phyloP scores from a whole-genome alignment of 2,888 invertebrate species.

The Cheiracanthium punctorium region DNA sequence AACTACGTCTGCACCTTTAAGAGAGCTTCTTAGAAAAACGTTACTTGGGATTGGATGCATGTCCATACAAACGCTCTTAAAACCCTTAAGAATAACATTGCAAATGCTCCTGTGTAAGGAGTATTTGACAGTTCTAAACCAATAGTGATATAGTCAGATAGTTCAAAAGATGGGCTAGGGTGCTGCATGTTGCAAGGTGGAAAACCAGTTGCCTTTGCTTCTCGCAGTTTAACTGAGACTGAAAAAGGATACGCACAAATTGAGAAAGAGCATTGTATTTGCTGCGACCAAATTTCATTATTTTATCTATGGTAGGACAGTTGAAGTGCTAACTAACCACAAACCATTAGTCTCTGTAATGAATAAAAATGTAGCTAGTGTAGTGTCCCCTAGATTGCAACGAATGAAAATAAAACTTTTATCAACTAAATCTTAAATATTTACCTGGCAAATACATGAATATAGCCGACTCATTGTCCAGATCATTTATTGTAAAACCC shows the following conservation, averaged over 20 bases:
- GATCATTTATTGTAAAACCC: not conserved
- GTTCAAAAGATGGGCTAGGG: no score
- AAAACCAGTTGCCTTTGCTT: no score
- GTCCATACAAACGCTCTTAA: not conserved
- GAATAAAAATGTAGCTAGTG: not conserved
- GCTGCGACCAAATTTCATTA: not conserved
- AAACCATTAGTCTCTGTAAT: no score
- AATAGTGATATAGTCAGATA: not conserved
- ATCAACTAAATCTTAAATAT: not conserved
- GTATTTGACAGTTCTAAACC: not conserved
- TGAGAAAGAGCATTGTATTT: not conserved
- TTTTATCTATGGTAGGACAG: not conserved
- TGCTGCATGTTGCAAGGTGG: no score
- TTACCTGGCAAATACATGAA: not conserved
- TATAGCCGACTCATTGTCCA: not conserved
- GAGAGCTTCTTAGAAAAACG: not conserved
- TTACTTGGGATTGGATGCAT: not conserved
- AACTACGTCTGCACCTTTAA: no score
- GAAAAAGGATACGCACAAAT: not conserved
- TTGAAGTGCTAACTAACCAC: not conserved
- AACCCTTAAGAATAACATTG: not conserved
- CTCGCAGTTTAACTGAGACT: not conserved
- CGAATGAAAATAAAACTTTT: slow-evolving; percentile 6
- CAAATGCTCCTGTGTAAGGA: not conserved
- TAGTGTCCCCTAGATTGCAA: not conserved